Conservation (phyloP, 2,113 vertebrate genomes). For the Lepus americanus region DNA sequence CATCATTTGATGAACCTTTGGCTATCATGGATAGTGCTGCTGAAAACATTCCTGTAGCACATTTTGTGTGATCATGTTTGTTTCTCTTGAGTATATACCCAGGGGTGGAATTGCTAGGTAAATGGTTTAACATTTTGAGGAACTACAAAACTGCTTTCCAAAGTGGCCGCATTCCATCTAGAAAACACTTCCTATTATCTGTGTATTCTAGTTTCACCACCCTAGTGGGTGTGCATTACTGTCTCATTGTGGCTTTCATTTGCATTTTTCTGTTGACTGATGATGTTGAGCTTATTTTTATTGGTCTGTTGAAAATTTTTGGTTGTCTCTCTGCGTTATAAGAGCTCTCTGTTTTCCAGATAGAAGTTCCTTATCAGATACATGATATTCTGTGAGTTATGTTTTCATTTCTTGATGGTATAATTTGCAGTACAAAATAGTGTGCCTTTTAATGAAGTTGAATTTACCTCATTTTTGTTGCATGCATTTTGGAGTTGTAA, state of each 20-base stretch:
- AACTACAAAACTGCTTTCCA: background rate
- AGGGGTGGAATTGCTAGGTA: background rate
- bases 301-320: background rate
- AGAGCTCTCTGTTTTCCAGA: background rate
- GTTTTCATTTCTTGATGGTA: background rate
- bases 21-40: background rate
- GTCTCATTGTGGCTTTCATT: background rate
- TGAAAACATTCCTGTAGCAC: background rate
- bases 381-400: background rate
- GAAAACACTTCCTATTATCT: background rate
- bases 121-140: background rate
- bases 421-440: background rate
- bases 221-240: background rate
- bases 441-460: background rate
- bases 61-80: background rate
- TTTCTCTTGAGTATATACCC: background rate
- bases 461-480: background rate
- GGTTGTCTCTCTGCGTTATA: background rate
- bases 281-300: background rate
- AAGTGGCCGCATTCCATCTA: background rate
- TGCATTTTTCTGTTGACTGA: background rate
- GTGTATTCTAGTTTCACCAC: background rate
- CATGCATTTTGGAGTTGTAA: background rate
- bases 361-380: background rate
- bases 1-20: background rate